A percentile compares a stretch with the other conserved stretches of the same genome.
phyloP scores from a whole-genome alignment of 2,797 vertebrate species.

The Muscicapa comitata region DNA sequence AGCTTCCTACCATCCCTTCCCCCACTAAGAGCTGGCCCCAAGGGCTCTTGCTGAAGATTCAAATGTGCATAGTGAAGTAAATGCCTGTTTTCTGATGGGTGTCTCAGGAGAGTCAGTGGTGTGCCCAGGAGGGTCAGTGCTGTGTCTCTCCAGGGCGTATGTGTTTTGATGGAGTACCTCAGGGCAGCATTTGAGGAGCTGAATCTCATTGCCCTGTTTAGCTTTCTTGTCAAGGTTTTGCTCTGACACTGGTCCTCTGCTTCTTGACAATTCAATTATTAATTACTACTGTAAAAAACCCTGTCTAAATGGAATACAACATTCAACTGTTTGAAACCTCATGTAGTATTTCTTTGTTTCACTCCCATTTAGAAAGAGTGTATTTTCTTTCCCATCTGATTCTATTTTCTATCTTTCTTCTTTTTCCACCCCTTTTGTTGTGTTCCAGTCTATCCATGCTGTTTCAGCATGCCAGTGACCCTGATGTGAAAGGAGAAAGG shows the following conservation, averaged over 20 bases:
- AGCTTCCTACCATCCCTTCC: not conserved
- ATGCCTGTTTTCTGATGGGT: not conserved
- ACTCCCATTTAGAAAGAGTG: not conserved
- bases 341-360: not conserved
- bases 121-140: not conserved
- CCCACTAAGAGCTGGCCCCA: not conserved
- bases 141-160: fast-evolving
- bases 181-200: not conserved
- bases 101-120: not conserved
- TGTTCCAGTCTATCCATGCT: not conserved
- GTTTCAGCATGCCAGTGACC: not conserved
- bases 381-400: not conserved
- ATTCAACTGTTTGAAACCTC: not conserved
- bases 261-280: not conserved
- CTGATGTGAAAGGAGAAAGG: not conserved
- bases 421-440: not conserved
- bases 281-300: not conserved
- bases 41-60: not conserved
- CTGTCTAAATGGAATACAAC: not conserved
- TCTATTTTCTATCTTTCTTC: not conserved
- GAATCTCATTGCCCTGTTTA: not conserved
- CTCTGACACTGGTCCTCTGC: not conserved
- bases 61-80: not conserved
- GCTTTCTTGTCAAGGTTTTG: not conserved
- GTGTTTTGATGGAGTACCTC: not conserved